phyloP scores from a whole-genome alignment of 2,888 invertebrate species.

The Callyntrura sp. region DNA sequence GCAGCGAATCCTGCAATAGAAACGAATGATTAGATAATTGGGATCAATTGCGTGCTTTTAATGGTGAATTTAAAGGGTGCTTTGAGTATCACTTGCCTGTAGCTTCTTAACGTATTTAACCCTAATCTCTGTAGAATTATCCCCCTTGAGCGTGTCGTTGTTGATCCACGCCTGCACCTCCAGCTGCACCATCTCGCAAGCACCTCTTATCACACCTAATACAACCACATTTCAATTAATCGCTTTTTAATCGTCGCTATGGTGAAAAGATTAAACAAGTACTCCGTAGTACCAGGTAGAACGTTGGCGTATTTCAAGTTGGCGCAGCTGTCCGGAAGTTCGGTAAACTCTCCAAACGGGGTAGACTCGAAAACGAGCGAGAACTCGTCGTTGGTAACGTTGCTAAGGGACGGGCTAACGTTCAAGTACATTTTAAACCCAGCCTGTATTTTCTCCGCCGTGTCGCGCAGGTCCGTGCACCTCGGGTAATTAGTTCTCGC shows the following conservation, averaged over 20 bases:
- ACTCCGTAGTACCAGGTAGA: constrained; percentile 96
- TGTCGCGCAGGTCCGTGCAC: constrained; percentile 98
- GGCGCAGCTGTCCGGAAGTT: constrained; percentile 94
- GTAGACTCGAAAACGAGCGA: constrained; percentile 97
- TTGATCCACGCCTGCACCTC: constrained; percentile 98
- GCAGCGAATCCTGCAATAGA: background rate
- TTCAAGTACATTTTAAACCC: constrained; percentile 68
- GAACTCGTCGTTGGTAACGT: constrained; percentile 99
- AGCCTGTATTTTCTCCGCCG: constrained; percentile 95
- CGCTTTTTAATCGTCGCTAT: no score
- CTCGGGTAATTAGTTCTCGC: constrained; percentile 95
- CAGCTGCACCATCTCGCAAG: constrained; percentile 98
- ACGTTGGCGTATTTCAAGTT: constrained; percentile 96
- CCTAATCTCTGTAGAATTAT: constrained; percentile 96
- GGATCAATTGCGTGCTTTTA: background rate
- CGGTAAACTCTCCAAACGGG: constrained; percentile 98
- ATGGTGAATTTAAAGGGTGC: no score
- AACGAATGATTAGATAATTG: background rate
- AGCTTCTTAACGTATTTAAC: constrained; percentile 97
- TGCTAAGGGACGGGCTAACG: constrained; percentile 93
- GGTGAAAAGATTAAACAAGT: no score
- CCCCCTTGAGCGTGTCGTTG: constrained; percentile 97
- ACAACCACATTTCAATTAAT: no score
- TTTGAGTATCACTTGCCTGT: constrained; percentile 90
- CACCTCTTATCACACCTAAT: constrained; percentile 91